Conservation (phyloP, 2,113 vertebrate species). For the Oncorhynchus clarkii region DNA sequence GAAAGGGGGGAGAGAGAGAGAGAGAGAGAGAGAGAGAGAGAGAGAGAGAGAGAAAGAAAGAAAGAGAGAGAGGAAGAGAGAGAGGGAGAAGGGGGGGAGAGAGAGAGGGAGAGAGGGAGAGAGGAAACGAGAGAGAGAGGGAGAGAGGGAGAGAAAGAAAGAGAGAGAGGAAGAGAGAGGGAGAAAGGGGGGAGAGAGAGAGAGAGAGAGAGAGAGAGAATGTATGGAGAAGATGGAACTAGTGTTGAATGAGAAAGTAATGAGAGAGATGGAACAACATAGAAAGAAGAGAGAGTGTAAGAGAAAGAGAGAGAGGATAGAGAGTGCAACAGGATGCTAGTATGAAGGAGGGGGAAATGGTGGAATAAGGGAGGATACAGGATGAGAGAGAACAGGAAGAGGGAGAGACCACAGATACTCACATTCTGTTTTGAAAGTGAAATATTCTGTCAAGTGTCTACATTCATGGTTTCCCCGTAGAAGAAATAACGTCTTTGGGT, state of each 20-base stretch:
- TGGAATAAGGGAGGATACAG: not conserved
- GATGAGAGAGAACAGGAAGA: not conserved
- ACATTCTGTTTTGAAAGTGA: conserved; percentile 87
- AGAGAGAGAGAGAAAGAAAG: not conserved
- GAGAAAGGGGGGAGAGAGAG: no score
- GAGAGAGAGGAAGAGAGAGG: no score
- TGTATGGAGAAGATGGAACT: no score
- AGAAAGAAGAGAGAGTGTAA: not conserved
- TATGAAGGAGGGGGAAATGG: not conserved
- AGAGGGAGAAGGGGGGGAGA: not conserved
- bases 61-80: no score
- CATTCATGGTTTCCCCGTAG: conserved; percentile 84
- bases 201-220: not conserved
- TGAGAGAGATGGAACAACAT: not conserved
- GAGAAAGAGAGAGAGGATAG: not conserved
- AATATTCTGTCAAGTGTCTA: conserved; percentile 85
- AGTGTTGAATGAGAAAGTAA: not conserved
- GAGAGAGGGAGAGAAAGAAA: no score
- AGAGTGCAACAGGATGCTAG: not conserved
- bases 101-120: no score
- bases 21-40: not conserved
- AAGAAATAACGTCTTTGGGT: conserved; percentile 82
- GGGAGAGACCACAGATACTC: conserved; percentile 37
- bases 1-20: not conserved
- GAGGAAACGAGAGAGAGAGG: no score